phyloP scores from a whole-genome alignment of 2,113 vertebrate genomes.

The Spilogale gracilis region DNA sequence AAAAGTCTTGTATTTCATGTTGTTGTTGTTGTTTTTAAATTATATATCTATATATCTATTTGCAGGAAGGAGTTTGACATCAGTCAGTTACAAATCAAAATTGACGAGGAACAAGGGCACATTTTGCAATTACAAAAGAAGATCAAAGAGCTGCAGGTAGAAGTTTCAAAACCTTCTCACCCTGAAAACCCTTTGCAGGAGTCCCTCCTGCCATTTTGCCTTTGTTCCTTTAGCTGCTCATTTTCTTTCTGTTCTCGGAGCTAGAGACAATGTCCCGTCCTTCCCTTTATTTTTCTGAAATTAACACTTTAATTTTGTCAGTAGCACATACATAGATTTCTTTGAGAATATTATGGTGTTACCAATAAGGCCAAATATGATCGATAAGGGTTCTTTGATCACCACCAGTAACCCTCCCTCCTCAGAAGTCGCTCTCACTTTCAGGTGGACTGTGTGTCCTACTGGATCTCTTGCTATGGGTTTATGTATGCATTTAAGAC shows the following conservation, averaged over 20 bases:
- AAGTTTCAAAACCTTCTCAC: rapidly evolving
- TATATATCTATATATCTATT: neutral
- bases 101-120: constrained; percentile 90
- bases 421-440: neutral
- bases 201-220: no score
- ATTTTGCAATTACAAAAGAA: constrained; percentile 91
- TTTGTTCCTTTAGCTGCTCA: neutral
- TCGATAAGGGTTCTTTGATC: neutral
- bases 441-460: neutral
- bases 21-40: no score
- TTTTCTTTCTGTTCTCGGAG: neutral
- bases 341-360: neutral
- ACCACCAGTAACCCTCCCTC: neutral
- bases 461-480: neutral
- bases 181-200: rapidly evolving
- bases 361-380: neutral
- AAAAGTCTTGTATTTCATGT: neutral
- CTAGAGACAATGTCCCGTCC: neutral
- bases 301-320: neutral
- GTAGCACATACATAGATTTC: neutral
- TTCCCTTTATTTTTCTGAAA: neutral
- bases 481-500: neutral
- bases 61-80: constrained; percentile 93
- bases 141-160: constrained; percentile 90
- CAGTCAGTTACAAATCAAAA: constrained; percentile 88